Percentiles rank a stretch among this genome's conserved stretches.
These are phyloP conservation scores for Drosophila chauvacae DNA, from an alignment of 1,140 invertebrate genomes.

Conservation along the genomic window DNA sequence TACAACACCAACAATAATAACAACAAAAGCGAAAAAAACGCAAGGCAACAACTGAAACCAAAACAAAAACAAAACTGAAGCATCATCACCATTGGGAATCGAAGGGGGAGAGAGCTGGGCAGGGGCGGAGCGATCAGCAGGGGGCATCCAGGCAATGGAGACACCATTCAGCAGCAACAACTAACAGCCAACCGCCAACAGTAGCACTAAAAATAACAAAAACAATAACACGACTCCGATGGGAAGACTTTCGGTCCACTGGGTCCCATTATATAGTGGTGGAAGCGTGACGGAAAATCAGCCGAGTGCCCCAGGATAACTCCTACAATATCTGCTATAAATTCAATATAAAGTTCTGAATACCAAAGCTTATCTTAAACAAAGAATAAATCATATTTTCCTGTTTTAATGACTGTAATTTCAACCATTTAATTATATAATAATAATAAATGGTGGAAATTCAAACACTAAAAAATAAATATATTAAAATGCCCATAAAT, in stretches of 20 bases:
- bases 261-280: slow-evolving; percentile 31
- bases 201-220: slow-evolving; percentile 80
- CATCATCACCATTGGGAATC: slow-evolving; percentile 70
- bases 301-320: background rate
- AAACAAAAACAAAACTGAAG: slow-evolving; percentile 71
- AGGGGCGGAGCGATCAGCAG: slow-evolving; percentile 28
- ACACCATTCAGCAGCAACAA: slow-evolving; percentile 45
- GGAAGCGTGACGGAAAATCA: slow-evolving; percentile 37
- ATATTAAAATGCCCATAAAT: slow-evolving; percentile 1
- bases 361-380: too few relatives aligned
- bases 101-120: slow-evolving; percentile 3
- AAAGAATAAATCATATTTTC: too few relatives aligned
- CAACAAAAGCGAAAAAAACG: slow-evolving; percentile 18
- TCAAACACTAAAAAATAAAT: too few relatives aligned
- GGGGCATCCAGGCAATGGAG: slow-evolving; percentile 33
- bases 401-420: too few relatives aligned
- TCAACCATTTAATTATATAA: too few relatives aligned
- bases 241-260: slow-evolving; percentile 38
- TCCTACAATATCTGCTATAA: background rate
- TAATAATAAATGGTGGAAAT: too few relatives aligned
- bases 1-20: background rate
- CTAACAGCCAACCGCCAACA: slow-evolving; percentile 55
- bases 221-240: slow-evolving; percentile 76
- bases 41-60: slow-evolving; percentile 32
- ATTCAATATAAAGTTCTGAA: background rate